Evolutionary conservation across 2,113 vertebrate species (phyloP).

Genomic region (Anguilla japonica): DNA sequence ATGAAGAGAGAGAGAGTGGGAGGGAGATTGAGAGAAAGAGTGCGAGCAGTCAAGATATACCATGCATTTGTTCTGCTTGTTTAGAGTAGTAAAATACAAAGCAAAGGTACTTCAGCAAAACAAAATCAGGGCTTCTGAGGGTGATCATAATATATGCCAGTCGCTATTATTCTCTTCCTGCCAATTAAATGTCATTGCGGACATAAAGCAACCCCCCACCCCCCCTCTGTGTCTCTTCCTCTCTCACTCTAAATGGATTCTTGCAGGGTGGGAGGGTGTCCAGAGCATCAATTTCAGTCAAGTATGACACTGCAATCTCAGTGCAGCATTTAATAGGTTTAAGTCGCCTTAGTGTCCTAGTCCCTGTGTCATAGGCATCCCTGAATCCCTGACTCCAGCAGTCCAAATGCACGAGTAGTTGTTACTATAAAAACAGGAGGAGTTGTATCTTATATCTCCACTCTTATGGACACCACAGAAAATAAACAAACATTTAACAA

Average conservation of each 20-base stretch:
- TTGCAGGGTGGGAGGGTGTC: conserved; percentile 50
- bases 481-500: neutral
- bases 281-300: conserved; percentile 67
- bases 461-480: neutral
- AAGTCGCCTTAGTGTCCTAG: conserved; percentile 25
- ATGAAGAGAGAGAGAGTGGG: neutral
- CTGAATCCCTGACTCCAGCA: neutral
- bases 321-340: conserved; percentile 61
- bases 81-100: neutral
- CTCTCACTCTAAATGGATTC: conserved; percentile 42
- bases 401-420: neutral
- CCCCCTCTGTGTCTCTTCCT: neutral
- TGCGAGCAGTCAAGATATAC: neutral
- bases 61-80: conserved; percentile 12
- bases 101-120: neutral
- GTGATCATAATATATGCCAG: neutral
- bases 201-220: neutral
- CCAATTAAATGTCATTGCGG: conserved; percentile 5
- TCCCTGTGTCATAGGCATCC: conserved; percentile 28
- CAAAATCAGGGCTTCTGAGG: neutral
- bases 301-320: conserved; percentile 74
- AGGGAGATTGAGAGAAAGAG: neutral
- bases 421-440: neutral
- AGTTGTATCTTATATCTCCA: neutral
- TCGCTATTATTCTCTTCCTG: conserved; percentile 18